phyloP scores from a whole-genome alignment of 2,113 vertebrate species.

The Ochotona curzoniae region DNA sequence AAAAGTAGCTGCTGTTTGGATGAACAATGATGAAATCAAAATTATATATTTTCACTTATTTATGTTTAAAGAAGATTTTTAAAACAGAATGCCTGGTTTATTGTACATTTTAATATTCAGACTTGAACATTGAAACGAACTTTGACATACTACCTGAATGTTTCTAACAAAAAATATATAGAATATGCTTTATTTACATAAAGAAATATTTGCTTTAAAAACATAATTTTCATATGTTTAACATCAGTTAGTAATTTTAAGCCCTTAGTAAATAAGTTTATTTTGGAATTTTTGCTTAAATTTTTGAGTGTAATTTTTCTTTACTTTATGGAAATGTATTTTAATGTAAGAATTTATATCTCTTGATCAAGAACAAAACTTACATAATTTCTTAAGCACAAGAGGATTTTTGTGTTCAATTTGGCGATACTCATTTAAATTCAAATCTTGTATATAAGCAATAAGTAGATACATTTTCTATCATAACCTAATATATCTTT shows the following conservation, averaged over 20 bases:
- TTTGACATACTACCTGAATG: too few relatives aligned
- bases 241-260: not conserved
- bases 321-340: not conserved
- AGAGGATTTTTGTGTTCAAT: not conserved
- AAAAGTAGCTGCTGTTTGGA: too few relatives aligned
- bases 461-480: not conserved
- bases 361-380: not conserved
- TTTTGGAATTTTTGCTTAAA: not conserved
- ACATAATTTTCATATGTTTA: not conserved
- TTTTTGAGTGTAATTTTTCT: not conserved
- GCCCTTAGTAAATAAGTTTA: not conserved
- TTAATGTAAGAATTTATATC: not conserved
- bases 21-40: too few relatives aligned
- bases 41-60: too few relatives aligned
- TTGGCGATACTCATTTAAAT: not conserved
- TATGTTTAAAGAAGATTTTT: too few relatives aligned
- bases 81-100: too few relatives aligned
- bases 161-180: too few relatives aligned
- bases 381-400: not conserved
- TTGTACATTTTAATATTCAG: too few relatives aligned
- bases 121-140: too few relatives aligned
- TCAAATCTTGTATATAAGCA: not conserved
- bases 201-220: too few relatives aligned
- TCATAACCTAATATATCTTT: not conserved
- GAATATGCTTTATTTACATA: too few relatives aligned